phyloP scores from a whole-genome alignment of 2,888 invertebrate species.

The Caenorhabditis panamensis region DNA sequence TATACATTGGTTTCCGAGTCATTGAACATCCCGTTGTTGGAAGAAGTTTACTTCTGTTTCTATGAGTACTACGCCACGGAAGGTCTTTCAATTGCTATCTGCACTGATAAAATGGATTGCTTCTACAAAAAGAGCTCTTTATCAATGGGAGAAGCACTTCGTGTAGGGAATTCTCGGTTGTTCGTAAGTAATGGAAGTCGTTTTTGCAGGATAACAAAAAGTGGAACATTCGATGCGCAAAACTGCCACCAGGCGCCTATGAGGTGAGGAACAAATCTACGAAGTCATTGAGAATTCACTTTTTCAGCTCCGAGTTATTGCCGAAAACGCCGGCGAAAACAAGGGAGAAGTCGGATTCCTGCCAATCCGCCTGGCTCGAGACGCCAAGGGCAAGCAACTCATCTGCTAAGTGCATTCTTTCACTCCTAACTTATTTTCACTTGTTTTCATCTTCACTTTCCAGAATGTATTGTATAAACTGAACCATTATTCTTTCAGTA shows the following conservation, averaged over 20 bases:
- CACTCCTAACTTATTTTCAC: conserved; percentile 8
- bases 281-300: neutral
- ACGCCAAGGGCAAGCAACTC: conserved; percentile 58
- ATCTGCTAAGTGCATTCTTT: conserved; percentile 51
- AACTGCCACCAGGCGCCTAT: conserved; percentile 71
- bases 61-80: conserved; percentile 74
- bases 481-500: neutral
- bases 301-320: conserved; percentile 73
- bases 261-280: conserved; percentile 64
- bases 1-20: conserved; percentile 70
- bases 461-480: conserved; percentile 30
- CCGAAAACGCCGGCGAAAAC: conserved; percentile 72
- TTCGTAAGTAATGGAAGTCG: neutral
- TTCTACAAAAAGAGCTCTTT: conserved; percentile 71
- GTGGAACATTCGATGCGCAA: conserved; percentile 74
- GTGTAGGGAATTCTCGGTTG: conserved; percentile 15
- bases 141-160: conserved; percentile 57
- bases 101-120: conserved; percentile 74
- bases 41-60: conserved; percentile 75
- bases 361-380: conserved; percentile 70
- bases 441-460: too few species aligned
- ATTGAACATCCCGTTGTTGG: conserved; percentile 59
- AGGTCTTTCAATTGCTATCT: conserved; percentile 68
- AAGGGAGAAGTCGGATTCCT: conserved; percentile 76
- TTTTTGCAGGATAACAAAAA: conserved; percentile 66